Evolutionary conservation across 2,888 invertebrate genomes (phyloP).

Genomic region (Polylopha cassiicola): DNA sequence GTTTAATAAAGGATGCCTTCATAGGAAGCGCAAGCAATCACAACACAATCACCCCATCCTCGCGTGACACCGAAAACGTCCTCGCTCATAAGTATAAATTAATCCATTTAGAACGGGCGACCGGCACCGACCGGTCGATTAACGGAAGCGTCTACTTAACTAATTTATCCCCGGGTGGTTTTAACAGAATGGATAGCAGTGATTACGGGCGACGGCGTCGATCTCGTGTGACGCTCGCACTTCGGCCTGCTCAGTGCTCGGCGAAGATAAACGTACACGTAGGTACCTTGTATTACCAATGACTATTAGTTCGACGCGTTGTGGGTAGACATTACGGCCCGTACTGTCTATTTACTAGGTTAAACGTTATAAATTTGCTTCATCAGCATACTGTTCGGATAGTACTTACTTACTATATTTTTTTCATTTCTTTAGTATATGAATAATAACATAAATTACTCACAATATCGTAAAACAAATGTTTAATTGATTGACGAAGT

Average conservation of each 20-base stretch:
- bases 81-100: slow-evolving; percentile 78
- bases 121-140: slow-evolving; percentile 73
- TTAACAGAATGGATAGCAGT: slow-evolving; percentile 79
- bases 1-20: slow-evolving; percentile 65
- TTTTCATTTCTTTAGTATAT: no score
- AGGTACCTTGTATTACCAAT: no score
- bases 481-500: no score
- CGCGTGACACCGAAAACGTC: slow-evolving; percentile 76
- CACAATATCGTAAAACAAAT: no score
- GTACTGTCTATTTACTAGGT: no score
- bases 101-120: slow-evolving; percentile 75
- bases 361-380: no score
- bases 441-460: no score
- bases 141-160: slow-evolving; percentile 79
- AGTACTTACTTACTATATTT: no score
- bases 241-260: slow-evolving; percentile 33
- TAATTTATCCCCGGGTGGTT: slow-evolving; percentile 78
- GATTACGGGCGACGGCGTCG: slow-evolving; percentile 65
- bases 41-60: slow-evolving; percentile 76
- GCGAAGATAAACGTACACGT: no score
- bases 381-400: no score
- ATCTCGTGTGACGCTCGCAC: slow-evolving; percentile 55
- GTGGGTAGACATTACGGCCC: no score
- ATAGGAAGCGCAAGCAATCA: slow-evolving; percentile 74
- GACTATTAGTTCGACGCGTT: no score